A percentile compares a stretch with the other conserved stretches of the same genome.
These are phyloP conservation scores for Anodontia alba DNA, from an alignment of 2,888 invertebrate genomes.

Conservation along the genomic window DNA sequence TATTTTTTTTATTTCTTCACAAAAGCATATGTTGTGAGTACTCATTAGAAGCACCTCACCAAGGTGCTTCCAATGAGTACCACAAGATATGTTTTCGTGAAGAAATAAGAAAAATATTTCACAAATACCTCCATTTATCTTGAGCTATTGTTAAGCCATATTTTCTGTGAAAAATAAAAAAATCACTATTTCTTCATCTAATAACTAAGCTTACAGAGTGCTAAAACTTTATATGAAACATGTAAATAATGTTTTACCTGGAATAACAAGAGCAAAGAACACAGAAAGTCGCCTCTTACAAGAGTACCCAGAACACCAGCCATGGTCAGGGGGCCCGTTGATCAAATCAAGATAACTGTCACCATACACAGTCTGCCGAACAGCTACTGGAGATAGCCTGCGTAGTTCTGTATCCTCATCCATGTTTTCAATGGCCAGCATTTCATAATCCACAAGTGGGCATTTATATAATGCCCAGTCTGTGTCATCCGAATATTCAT, in stretches of 20 bases:
- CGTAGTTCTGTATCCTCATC: slow-evolving; percentile 17
- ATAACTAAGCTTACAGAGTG: too few relatives aligned
- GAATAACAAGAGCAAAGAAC: slow-evolving; percentile 72
- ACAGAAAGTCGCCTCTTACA: slow-evolving; percentile 80
- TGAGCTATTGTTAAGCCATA: too few relatives aligned
- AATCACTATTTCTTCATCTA: too few relatives aligned
- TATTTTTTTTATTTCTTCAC: too few relatives aligned
- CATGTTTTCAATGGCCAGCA: slow-evolving; percentile 15
- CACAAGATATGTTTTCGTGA: too few relatives aligned
- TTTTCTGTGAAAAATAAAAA: too few relatives aligned
- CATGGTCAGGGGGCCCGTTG: slow-evolving; percentile 83
- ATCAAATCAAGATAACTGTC: slow-evolving; percentile 77
- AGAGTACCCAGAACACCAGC: slow-evolving; percentile 82
- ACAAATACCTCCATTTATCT: too few relatives aligned
- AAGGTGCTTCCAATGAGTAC: too few relatives aligned
- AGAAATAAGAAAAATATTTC: too few relatives aligned
- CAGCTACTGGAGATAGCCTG: slow-evolving; percentile 7
- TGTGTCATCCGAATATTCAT: neutral
- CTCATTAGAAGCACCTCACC: too few relatives aligned
- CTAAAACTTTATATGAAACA: too few relatives aligned
- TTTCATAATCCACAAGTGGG: neutral
- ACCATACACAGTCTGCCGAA: slow-evolving; percentile 48
- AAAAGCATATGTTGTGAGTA: too few relatives aligned
- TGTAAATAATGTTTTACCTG: neutral
- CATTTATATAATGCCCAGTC: neutral